Base-by-base conservation (phyloP, 2,797 vertebrate genomes). In the Fundulus diaphanus region DNA sequence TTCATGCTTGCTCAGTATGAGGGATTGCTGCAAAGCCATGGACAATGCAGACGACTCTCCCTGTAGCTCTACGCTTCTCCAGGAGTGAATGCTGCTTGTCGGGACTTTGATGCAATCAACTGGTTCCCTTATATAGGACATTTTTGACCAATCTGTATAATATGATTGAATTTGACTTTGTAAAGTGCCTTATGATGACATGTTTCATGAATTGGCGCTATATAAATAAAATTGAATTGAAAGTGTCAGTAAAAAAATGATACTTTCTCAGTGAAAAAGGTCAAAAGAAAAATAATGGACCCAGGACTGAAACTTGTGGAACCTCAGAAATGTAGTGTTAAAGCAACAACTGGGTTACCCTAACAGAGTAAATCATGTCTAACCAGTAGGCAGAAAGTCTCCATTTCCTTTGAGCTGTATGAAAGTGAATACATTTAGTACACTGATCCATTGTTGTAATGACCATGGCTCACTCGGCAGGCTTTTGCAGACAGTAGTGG, bases 401-500 rank as follows among this genome's bases (percentile, higher is more conserved):
- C 9, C 33, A 8, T 15, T 5, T 37, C 24, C 5, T 6, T n/a
- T 37, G 67, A 46, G 68, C 12, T 27, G 37, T 66, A 40, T 27
- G 63, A 66, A 66, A 42, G 52, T 56, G 44, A 82, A 35, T 42
- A 77, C 46, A 61, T 51, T 29, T 31, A 70, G 48, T 35, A 73
- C 73, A 51, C 57, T 51, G 66, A 48, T 51, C 72, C 67, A 75
- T 81, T 83, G 86, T 67, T 81, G 68, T 68, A 40, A 79, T 75
- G 84, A 78, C 86, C 79, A 59, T 80, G 77, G 24, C 56, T 74
- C 77, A 29, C 87, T 85, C 83, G 16, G 73, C 68, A 35, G 82
- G 79, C 80, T 87, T 82, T 87, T 85, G 87, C 84, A 84, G 83
- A 82, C 74, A 75, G 78, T 84, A 72, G 82, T 20, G 77, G 82